phyloP scores from a whole-genome alignment of 1,140 invertebrate species.

The Ceratoteleas bidentatus region DNA sequence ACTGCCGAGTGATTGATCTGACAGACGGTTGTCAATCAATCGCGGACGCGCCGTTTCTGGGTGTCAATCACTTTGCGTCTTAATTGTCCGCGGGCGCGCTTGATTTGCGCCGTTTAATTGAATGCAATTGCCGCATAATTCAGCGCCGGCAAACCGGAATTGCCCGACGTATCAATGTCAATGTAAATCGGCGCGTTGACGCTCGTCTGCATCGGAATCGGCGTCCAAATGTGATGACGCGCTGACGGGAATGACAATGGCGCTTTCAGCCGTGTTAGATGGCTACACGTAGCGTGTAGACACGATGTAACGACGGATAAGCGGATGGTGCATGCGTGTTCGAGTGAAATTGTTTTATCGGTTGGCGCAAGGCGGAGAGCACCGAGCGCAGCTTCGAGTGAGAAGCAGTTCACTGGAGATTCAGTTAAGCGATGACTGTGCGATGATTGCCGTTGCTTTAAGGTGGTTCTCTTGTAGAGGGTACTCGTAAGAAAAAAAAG shows the following conservation, averaged over 20 bases:
- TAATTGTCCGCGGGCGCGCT: slow-evolving; percentile 26
- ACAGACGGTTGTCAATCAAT: slow-evolving; percentile 46
- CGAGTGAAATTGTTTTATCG: slow-evolving; percentile 5
- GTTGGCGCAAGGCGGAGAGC: too few relatives aligned
- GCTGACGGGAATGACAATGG: slow-evolving; percentile 54
- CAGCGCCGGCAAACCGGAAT: slow-evolving; percentile 57
- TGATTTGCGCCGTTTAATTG: slow-evolving; percentile 46
- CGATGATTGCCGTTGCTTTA: too few relatives aligned
- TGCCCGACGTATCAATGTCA: slow-evolving; percentile 61
- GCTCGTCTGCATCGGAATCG: slow-evolving; percentile 45
- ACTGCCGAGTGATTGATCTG: slow-evolving; percentile 40
- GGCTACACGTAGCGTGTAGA: slow-evolving; percentile 35
- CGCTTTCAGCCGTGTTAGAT: slow-evolving; percentile 36
- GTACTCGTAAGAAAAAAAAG: too few relatives aligned
- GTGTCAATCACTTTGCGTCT: slow-evolving; percentile 33
- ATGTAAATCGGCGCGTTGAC: slow-evolving; percentile 62
- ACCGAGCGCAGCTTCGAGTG: too few relatives aligned
- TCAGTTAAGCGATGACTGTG: too few relatives aligned
- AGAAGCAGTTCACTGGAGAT: too few relatives aligned
- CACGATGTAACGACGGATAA: slow-evolving; percentile 29
- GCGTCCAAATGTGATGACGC: slow-evolving; percentile 50
- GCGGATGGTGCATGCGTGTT: slow-evolving; percentile 6
- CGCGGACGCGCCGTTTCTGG: neutral
- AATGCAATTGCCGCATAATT: slow-evolving; percentile 57
- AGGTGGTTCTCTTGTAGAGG: too few relatives aligned